Percentiles rank a stretch among this genome's conserved stretches.
Evolutionary conservation across 2,888 invertebrate genomes (phyloP).

Genomic region (Habrosyne pyritoides): DNA sequence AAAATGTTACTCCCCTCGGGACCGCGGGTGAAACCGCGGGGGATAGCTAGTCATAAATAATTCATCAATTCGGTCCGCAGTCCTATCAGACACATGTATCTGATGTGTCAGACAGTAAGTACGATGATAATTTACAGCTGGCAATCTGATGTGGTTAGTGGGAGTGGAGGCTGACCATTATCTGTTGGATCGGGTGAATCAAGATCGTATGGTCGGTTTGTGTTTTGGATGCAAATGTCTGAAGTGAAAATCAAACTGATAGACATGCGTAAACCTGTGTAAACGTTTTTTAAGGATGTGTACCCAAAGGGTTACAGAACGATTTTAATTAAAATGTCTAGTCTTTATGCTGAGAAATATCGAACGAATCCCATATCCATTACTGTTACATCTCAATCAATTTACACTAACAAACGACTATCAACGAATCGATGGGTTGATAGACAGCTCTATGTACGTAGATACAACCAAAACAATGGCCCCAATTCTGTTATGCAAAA

Average conservation of each 20-base stretch:
- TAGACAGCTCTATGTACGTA: neutral
- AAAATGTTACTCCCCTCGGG: too few relatives aligned
- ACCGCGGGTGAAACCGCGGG: too few relatives aligned
- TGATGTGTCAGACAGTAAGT: conserved; percentile 5
- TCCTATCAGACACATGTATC: conserved; percentile 7
- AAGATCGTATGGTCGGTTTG: neutral
- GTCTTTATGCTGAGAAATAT: too few relatives aligned
- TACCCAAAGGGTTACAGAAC: too few relatives aligned
- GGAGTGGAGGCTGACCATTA: conserved; percentile 1
- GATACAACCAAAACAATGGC: too few relatives aligned
- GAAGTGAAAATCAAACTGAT: neutral
- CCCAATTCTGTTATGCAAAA: too few relatives aligned
- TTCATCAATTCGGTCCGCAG: conserved; percentile 1
- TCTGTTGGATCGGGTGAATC: neutral
- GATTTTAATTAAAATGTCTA: too few relatives aligned
- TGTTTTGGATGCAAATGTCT: neutral
- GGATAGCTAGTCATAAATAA: too few relatives aligned
- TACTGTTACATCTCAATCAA: neutral
- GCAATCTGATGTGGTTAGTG: conserved; percentile 9
- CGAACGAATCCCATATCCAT: neutral
- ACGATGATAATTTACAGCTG: conserved; percentile 7
- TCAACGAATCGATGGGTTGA: neutral
- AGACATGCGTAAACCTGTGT: neutral
- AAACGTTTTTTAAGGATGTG: too few relatives aligned
- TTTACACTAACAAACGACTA: neutral